Conservation (phyloP, 2,888 invertebrate species). For the Oscheius sp. region DNA sequence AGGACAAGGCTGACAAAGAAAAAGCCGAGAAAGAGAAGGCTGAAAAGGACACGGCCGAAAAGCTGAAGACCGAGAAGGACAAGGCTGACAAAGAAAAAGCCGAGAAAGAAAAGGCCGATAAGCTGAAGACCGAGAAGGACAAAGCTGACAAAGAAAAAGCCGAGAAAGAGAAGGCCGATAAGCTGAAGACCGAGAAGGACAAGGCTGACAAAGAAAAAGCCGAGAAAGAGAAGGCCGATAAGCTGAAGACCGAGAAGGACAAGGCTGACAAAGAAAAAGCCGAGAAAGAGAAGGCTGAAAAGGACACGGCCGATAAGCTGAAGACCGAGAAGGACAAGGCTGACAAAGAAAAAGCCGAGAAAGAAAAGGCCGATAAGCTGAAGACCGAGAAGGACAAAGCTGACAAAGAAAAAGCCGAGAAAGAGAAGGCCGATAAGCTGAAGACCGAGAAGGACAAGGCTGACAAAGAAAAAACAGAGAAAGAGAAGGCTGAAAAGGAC, state of each 20-base stretch:
- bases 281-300: conserved; percentile 14
- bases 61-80: conserved; percentile 3
- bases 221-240: conserved; percentile 11
- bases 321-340: conserved; percentile 18
- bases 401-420: conserved; percentile 15
- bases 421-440: conserved; percentile 15
- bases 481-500: conserved; percentile 4
- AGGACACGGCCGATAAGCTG: conserved; percentile 1
- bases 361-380: conserved; percentile 11
- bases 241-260: not conserved
- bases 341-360: conserved; percentile 4
- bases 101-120: conserved; percentile 5
- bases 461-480: conserved; percentile 2
- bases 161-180: not conserved
- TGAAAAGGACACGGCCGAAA: not conserved
- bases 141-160: conserved; percentile 15
- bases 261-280: conserved; percentile 14
- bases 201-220: conserved; percentile 27
- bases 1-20: conserved; percentile 8
- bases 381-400: conserved; percentile 10
- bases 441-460: conserved; percentile 14
- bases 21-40: conserved; percentile 17
- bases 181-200: not conserved
- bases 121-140: conserved; percentile 11
- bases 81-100: conserved; percentile 17